Percentiles rank a stretch among this genome's conserved stretches.
phyloP scores from a whole-genome alignment of 2,113 vertebrate genomes.

The Scartelaos histophorus region DNA sequence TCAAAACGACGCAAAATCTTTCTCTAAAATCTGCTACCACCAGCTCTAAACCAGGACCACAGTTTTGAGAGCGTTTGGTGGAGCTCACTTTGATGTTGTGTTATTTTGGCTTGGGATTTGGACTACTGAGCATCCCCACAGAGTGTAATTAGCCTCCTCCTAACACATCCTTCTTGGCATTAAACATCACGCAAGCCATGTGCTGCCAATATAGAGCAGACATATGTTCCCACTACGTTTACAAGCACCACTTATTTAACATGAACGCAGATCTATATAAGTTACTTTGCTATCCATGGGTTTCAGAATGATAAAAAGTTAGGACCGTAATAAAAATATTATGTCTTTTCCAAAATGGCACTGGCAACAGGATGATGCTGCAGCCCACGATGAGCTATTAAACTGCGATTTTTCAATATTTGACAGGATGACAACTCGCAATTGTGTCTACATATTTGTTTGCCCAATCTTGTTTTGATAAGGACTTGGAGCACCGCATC shows the following conservation, averaged over 20 bases:
- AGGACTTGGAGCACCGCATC: not conserved
- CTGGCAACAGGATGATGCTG: no score
- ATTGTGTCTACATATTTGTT: not conserved
- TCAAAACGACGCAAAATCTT: no score
- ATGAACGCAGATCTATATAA: no score
- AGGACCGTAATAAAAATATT: no score
- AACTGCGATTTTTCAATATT: no score
- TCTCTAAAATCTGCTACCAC: no score
- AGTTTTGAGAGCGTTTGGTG: conserved; percentile 11
- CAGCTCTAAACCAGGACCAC: not conserved
- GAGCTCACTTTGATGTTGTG: conserved; percentile 27
- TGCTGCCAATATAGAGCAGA: conserved; percentile 13
- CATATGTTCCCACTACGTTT: conserved; percentile 11
- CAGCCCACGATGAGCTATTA: no score
- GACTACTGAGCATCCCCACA: conserved; percentile 22
- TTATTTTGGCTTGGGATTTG: conserved; percentile 22
- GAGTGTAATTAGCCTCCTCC: conserved; percentile 35
- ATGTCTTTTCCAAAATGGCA: no score
- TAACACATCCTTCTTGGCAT: conserved; percentile 12
- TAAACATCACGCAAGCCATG: conserved; percentile 16
- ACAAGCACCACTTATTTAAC: not conserved
- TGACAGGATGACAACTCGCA: not conserved
- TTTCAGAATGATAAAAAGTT: no score
- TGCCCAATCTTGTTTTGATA: not conserved
- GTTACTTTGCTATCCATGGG: not conserved